Evolutionary conservation across 2,113 vertebrate species (phyloP).

Genomic region (Stictonetta naevosa): DNA sequence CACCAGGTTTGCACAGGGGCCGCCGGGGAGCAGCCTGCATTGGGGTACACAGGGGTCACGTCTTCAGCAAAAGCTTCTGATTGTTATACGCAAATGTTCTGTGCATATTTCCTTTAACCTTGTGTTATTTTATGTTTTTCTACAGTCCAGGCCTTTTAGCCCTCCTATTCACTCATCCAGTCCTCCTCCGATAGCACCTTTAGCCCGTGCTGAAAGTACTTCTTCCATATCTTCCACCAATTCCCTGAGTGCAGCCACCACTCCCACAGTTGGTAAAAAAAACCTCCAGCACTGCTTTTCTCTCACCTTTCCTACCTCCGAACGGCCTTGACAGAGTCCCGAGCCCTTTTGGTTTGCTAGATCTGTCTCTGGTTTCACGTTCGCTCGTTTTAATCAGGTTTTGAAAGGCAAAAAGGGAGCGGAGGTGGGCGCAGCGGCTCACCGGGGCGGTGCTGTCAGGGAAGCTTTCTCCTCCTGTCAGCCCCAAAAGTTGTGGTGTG

Average conservation of each 20-base stretch:
- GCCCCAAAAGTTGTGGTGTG: neutral
- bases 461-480: neutral
- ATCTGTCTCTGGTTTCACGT: rapidly evolving
- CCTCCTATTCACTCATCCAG: slow-evolving; percentile 94
- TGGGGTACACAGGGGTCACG: rapidly evolving
- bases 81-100: neutral
- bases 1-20: too few species aligned
- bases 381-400: rapidly evolving
- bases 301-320: neutral
- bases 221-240: slow-evolving; percentile 97
- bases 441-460: rapidly evolving
- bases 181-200: slow-evolving; percentile 92
- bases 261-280: slow-evolving; percentile 93
- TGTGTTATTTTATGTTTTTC: slow-evolving; percentile 64
- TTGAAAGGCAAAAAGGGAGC: neutral
- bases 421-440: rapidly evolving
- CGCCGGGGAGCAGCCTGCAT: neutral
- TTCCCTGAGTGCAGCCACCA: slow-evolving; percentile 94
- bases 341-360: neutral
- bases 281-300: slow-evolving; percentile 38
- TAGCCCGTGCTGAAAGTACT: slow-evolving; percentile 96
- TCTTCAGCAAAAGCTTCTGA: neutral
- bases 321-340: rapidly evolving
- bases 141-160: slow-evolving; percentile 92
- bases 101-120: slow-evolving; percentile 22